Conservation (phyloP, 1,140 invertebrate genomes). For the Drosophila virilis region DNA sequence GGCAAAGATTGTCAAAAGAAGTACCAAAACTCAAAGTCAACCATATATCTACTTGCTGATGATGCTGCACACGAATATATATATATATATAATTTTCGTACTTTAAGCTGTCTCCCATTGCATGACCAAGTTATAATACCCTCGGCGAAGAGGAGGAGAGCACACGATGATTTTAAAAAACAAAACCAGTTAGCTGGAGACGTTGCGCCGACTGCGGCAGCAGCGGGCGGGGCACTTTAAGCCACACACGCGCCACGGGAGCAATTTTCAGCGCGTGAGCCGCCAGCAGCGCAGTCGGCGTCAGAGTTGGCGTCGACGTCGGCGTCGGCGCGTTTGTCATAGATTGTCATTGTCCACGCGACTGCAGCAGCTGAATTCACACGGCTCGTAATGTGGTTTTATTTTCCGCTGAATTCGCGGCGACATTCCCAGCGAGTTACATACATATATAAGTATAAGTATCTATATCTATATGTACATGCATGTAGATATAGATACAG, state of each 20-base stretch:
- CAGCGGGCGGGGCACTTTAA: conserved; percentile 44
- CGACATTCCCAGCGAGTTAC: conserved; percentile 73
- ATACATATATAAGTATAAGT: conserved; percentile 24
- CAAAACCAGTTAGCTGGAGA: conserved; percentile 48
- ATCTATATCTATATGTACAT: conserved; percentile 14
- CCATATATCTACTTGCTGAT: no score
- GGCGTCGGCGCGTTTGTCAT: conserved; percentile 58
- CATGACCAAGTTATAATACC: neutral
- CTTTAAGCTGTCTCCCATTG: no score
- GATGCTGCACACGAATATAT: no score
- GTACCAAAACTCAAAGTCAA: conserved; percentile 36
- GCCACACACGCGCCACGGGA: conserved; percentile 66
- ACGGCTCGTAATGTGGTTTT: conserved; percentile 67
- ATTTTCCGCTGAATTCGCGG: conserved; percentile 67
- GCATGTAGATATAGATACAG: conserved; percentile 20
- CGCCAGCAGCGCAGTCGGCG: conserved; percentile 24
- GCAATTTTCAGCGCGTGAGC: conserved; percentile 65
- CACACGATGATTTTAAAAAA: conserved; percentile 43
- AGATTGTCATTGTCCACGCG: conserved; percentile 70
- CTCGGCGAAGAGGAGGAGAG: conserved; percentile 15
- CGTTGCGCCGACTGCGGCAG: conserved; percentile 23
- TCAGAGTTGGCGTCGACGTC: conserved; percentile 18
- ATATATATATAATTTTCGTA: no score
- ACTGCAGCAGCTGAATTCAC: conserved; percentile 77
- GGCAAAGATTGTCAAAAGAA: conserved; percentile 27